These are phyloP conservation scores for Antedon mediterranea DNA, from an alignment of 53 echinoderm and acorn worm species.

Conservation along the genomic window DNA sequence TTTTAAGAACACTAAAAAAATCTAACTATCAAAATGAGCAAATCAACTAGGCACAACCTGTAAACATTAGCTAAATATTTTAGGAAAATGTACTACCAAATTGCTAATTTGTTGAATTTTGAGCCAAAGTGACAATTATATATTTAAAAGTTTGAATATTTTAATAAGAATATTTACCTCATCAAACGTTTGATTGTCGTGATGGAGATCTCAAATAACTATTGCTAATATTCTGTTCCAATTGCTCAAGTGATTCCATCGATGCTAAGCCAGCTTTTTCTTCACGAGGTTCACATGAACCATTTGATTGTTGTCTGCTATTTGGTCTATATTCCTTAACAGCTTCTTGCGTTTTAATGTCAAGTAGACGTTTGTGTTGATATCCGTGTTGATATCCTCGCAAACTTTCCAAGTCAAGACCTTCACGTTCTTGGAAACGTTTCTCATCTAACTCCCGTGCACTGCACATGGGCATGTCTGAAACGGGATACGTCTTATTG, in stretches of 20 bases:
- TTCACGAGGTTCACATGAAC: not conserved
- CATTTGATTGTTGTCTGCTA: not conserved
- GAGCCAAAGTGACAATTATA: too few relatives aligned
- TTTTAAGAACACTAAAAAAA: too few relatives aligned
- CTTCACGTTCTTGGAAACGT: slow-evolving; percentile 8
- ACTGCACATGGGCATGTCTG: slow-evolving; percentile 50
- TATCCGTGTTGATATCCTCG: not conserved
- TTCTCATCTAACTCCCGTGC: slow-evolving; percentile 52
- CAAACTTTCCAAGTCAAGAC: not conserved
- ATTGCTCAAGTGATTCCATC: not conserved
- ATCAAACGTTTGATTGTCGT: not conserved
- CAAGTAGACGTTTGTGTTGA: not conserved
- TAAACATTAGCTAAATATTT: too few relatives aligned
- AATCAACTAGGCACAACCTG: too few relatives aligned
- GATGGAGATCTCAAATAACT: not conserved
- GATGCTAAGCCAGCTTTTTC: not conserved
- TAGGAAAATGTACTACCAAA: too few relatives aligned
- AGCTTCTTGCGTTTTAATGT: not conserved
- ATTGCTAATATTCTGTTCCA: not conserved
- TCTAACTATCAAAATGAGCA: too few relatives aligned
- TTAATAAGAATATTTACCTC: too few relatives aligned
- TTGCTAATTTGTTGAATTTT: too few relatives aligned
- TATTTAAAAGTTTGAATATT: too few relatives aligned
- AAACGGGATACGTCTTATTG: slow-evolving; percentile 52
- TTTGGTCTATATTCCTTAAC: not conserved